Percentiles rank a stretch among this genome's conserved stretches.
Evolutionary conservation across 2,888 invertebrate genomes (phyloP).

Genomic region (Archips crataeganus): DNA sequence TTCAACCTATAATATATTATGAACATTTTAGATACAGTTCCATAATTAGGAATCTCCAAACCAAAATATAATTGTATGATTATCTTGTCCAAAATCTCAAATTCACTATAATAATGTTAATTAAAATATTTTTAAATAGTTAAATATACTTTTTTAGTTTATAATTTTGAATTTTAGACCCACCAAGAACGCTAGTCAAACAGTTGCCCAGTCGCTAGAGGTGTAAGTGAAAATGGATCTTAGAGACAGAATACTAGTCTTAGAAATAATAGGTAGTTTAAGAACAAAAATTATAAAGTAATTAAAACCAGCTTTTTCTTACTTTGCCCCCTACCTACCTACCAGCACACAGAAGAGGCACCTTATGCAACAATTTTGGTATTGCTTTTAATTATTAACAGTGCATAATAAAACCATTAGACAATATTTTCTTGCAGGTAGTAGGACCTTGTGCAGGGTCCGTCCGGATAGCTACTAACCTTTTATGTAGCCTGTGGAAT

Average conservation of each 20-base stretch:
- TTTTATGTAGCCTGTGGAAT: no score
- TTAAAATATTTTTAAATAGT: not conserved
- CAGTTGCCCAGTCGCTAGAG: not conserved
- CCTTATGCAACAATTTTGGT: no score
- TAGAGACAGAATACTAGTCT: not conserved
- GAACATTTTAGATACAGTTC: no score
- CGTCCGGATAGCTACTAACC: no score
- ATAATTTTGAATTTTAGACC: not conserved
- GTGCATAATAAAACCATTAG: no score
- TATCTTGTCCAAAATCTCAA: not conserved
- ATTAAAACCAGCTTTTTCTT: not conserved
- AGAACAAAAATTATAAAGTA: not conserved
- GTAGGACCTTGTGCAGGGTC: no score
- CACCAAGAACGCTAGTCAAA: not conserved
- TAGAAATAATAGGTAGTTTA: not conserved
- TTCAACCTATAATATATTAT: no score
- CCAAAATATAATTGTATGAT: not conserved
- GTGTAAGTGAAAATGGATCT: conserved; percentile 8
- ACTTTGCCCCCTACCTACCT: not conserved
- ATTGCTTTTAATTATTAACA: no score
- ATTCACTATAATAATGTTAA: not conserved
- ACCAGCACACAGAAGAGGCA: not conserved
- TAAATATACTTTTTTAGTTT: not conserved
- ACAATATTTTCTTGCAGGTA: no score
- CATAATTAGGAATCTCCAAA: no score